Conservation (phyloP, 2,113 vertebrate genomes). For the Neolamprologus modestus region DNA sequence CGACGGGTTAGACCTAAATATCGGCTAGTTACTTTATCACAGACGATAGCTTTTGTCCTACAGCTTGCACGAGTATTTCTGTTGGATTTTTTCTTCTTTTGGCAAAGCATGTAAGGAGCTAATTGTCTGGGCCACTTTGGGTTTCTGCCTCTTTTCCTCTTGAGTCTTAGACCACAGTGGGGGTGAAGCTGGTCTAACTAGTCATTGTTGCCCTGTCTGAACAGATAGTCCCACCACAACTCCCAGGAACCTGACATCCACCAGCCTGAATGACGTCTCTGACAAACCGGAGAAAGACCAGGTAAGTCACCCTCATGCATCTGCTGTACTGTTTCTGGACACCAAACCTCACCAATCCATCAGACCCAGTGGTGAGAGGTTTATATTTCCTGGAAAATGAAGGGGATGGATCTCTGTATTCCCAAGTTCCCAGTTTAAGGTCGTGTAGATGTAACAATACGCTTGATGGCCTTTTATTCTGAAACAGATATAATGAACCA, state of each 20-base stretch:
- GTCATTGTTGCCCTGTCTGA: slow-evolving; percentile 8
- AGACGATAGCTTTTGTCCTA: background rate
- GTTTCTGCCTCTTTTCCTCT: background rate
- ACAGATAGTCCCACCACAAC: slow-evolving; percentile 85
- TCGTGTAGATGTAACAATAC: rapidly evolving
- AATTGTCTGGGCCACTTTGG: slow-evolving; percentile 30
- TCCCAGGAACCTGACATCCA: slow-evolving; percentile 85
- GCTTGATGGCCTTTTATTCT: background rate
- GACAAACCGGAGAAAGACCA: slow-evolving; percentile 97
- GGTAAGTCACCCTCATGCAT: slow-evolving; percentile 64
- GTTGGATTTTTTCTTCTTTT: background rate
- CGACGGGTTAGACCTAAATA: rapidly evolving
- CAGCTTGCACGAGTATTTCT: background rate
- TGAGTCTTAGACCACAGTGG: background rate
- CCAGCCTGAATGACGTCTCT: slow-evolving; percentile 92
- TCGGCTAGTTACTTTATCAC: background rate
- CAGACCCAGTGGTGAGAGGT: background rate
- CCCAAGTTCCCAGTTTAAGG: background rate
- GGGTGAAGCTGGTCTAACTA: background rate
- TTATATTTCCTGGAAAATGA: background rate
- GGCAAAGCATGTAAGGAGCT: slow-evolving; percentile 8
- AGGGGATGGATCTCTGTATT: background rate
- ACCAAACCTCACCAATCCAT: rapidly evolving
- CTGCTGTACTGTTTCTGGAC: background rate
- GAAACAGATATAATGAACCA: background rate